phyloP scores from a whole-genome alignment of 1,140 invertebrate genomes.

The Planococcus citri region DNA sequence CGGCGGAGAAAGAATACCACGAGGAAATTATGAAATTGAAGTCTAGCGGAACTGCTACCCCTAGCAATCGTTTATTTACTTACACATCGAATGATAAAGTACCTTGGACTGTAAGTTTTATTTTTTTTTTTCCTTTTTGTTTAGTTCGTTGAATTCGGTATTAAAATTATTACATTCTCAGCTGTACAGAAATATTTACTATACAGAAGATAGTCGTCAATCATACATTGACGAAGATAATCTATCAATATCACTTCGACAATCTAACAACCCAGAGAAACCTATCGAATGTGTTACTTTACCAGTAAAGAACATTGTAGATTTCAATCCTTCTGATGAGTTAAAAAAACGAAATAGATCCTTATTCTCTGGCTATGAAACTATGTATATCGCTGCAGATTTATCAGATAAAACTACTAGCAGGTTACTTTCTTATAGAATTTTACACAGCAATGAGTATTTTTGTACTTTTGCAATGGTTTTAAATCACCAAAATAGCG shows the following conservation, averaged over 20 bases:
- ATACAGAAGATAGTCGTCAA: background rate
- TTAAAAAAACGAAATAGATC: conserved; percentile 2
- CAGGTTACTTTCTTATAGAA: background rate
- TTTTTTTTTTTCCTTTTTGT: too few species aligned
- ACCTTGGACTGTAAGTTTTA: background rate
- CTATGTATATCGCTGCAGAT: background rate
- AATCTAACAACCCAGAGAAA: background rate
- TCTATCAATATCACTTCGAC: background rate
- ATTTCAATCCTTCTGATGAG: background rate
- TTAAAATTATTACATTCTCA: background rate
- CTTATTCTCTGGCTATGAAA: background rate
- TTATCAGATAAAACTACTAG: background rate
- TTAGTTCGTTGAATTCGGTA: background rate
- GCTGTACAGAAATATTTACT: conserved; percentile 5
- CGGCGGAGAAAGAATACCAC: background rate
- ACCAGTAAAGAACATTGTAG: background rate
- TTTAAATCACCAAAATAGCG: too few species aligned
- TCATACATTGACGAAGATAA: background rate
- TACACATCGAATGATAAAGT: conserved; percentile 3
- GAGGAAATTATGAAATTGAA: background rate
- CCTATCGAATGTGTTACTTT: background rate
- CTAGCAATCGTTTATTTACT: conserved; percentile 3
- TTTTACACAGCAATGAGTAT: background rate
- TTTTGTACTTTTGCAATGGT: background rate
- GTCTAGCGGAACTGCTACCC: background rate